phyloP scores from a whole-genome alignment of 2,113 vertebrate genomes.

The Campylorhamphus procurvoides region DNA sequence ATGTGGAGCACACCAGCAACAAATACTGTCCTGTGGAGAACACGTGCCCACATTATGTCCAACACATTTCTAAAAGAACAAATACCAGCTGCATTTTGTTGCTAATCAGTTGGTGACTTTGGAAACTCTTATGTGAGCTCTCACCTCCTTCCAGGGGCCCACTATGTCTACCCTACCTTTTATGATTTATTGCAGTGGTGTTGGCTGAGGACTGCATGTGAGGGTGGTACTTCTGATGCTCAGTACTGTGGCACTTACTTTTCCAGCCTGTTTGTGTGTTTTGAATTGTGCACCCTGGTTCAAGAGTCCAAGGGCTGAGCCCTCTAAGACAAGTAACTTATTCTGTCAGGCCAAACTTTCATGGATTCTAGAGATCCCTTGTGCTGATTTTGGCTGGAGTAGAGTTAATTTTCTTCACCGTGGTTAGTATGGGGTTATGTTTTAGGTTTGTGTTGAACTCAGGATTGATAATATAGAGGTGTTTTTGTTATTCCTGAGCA shows the following conservation, averaged over 20 bases:
- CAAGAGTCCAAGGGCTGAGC: not conserved
- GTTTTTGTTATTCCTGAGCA: not conserved
- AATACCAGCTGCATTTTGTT: not conserved
- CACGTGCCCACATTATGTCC: not conserved
- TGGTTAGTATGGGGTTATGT: not conserved
- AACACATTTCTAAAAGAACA: not conserved
- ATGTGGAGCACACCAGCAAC: not conserved
- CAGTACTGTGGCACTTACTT: not conserved
- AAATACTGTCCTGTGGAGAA: not conserved
- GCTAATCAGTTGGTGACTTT: not conserved
- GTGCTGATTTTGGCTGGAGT: not conserved
- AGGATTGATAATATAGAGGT: not conserved
- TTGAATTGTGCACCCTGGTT: not conserved
- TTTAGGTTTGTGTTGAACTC: not conserved
- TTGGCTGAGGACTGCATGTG: not conserved
- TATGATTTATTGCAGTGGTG: accelerated
- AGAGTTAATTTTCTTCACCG: not conserved
- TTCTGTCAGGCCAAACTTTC: not conserved
- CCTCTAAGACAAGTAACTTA: not conserved
- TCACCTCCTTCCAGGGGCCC: not conserved
- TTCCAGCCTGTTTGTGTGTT: not conserved
- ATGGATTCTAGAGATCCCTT: not conserved
- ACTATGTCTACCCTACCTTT: not conserved
- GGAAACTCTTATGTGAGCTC: not conserved
- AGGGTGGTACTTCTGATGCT: accelerated